These are phyloP conservation scores for Drosophila yakuba DNA, from an alignment of 1,140 invertebrate species.

Conservation along the genomic window DNA sequence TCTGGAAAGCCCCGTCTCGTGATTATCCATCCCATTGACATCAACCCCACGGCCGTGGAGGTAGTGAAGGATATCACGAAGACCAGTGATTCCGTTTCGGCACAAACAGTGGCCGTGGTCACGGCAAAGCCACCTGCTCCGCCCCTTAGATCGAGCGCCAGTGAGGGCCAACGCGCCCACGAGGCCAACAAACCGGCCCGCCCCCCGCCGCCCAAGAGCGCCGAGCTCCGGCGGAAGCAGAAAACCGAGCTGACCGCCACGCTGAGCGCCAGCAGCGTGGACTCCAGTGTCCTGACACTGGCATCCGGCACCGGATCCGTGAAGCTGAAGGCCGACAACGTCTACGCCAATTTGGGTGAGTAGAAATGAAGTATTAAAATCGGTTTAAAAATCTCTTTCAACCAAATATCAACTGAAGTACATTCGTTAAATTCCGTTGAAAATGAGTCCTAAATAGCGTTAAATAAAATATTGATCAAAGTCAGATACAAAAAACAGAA, in stretches of 20 bases:
- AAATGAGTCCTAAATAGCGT: no score
- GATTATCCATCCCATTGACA: conserved; percentile 94
- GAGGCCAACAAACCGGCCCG: conserved; percentile 88
- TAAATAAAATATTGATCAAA: no score
- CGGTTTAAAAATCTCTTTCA: no score
- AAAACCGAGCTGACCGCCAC: conserved; percentile 83
- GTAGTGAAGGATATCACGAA: conserved; percentile 88
- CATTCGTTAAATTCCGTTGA: no score
- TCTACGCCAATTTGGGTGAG: conserved; percentile 91
- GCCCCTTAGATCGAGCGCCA: conserved; percentile 83
- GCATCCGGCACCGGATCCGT: conserved; percentile 61
- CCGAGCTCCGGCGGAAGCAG: conserved; percentile 87
- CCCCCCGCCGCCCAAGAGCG: conserved; percentile 89
- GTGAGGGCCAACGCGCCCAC: conserved; percentile 79
- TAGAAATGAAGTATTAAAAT: not conserved
- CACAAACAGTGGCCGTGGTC: conserved; percentile 82
- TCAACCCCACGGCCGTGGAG: conserved; percentile 92
- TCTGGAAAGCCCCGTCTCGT: conserved; percentile 89
- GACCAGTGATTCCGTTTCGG: conserved; percentile 71
- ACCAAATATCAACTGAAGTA: no score
- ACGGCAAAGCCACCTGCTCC: conserved; percentile 86
- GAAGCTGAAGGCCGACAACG: conserved; percentile 87
- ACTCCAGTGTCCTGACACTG: conserved; percentile 29
- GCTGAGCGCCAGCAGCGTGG: conserved; percentile 63
- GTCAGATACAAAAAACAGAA: no score